These are phyloP conservation scores for Formica aserva DNA, from an alignment of 2,888 invertebrate species.

Conservation along the genomic window DNA sequence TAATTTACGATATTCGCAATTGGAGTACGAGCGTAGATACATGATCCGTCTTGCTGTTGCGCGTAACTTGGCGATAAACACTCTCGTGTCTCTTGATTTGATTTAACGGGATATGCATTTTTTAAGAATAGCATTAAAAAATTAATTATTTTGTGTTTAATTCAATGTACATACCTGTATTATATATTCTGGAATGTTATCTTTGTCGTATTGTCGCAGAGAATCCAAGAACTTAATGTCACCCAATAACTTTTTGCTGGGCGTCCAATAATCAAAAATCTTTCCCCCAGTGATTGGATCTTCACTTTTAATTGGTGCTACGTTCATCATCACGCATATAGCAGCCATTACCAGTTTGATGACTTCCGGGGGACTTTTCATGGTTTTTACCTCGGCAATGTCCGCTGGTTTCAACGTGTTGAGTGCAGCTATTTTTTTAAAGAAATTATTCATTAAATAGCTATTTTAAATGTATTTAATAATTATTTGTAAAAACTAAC, in stretches of 20 bases:
- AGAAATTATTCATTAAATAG: neutral
- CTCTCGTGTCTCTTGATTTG: neutral
- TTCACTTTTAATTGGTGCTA: constrained; percentile 86
- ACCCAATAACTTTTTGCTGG: constrained; percentile 89
- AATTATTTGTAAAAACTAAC: neutral
- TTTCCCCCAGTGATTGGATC: constrained; percentile 86
- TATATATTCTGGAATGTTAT: constrained; percentile 88
- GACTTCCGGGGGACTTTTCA: constrained; percentile 89
- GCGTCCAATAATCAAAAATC: constrained; percentile 90
- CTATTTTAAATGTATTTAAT: neutral
- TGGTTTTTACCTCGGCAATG: constrained; percentile 89
- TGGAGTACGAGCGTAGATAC: too few species aligned
- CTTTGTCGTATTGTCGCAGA: constrained; percentile 90
- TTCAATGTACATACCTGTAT: constrained; percentile 86
- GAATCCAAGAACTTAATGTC: constrained; percentile 90
- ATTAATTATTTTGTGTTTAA: neutral
- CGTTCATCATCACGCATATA: constrained; percentile 88
- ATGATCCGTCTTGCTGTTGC: too few species aligned
- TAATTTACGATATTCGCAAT: too few species aligned
- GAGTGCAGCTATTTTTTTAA: constrained; percentile 85
- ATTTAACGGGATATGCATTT: neutral
- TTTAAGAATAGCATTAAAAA: neutral
- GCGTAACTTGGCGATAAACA: too few species aligned
- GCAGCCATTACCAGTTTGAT: constrained; percentile 88
- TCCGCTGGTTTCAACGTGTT: constrained; percentile 90